phyloP scores from a whole-genome alignment of 2,797 vertebrate species.

The Poecilia gillii region DNA sequence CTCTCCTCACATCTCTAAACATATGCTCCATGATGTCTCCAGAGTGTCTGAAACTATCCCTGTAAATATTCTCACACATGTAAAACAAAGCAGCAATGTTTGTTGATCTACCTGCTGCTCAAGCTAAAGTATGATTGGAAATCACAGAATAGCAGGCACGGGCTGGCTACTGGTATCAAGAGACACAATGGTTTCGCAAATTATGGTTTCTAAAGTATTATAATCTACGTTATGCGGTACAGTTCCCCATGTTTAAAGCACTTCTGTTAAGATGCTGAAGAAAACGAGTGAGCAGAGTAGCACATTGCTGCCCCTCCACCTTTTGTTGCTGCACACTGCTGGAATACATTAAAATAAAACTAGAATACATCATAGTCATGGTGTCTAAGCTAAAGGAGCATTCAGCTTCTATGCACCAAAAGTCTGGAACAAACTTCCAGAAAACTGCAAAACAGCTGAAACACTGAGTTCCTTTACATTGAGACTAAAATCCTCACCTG shows the following conservation, averaged over 20 bases:
- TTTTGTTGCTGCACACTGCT: background rate
- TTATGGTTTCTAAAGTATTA: background rate
- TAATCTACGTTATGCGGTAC: background rate
- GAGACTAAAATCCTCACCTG: too few relatives aligned
- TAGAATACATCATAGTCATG: background rate
- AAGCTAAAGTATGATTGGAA: conserved; percentile 3
- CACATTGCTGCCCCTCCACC: too few relatives aligned
- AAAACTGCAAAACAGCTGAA: too few relatives aligned
- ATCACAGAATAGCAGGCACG: background rate
- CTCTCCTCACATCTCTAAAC: conserved; percentile 48
- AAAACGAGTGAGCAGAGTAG: background rate
- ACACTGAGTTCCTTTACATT: too few relatives aligned
- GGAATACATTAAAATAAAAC: background rate
- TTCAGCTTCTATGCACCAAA: too few relatives aligned
- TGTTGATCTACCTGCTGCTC: conserved; percentile 11
- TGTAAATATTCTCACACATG: conserved; percentile 34
- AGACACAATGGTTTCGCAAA: background rate
- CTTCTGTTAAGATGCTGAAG: background rate
- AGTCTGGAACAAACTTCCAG: too few relatives aligned
- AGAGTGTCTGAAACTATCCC: conserved; percentile 23
- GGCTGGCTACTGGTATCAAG: background rate
- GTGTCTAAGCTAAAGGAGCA: background rate
- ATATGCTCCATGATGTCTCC: conserved; percentile 49
- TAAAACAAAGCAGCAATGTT: conserved; percentile 33
- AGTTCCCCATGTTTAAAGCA: background rate